A percentile compares a stretch with the other conserved stretches of the same genome.
Conservation (phyloP, 2,797 vertebrate genomes). For the Sarcophilus harrisii region DNA sequence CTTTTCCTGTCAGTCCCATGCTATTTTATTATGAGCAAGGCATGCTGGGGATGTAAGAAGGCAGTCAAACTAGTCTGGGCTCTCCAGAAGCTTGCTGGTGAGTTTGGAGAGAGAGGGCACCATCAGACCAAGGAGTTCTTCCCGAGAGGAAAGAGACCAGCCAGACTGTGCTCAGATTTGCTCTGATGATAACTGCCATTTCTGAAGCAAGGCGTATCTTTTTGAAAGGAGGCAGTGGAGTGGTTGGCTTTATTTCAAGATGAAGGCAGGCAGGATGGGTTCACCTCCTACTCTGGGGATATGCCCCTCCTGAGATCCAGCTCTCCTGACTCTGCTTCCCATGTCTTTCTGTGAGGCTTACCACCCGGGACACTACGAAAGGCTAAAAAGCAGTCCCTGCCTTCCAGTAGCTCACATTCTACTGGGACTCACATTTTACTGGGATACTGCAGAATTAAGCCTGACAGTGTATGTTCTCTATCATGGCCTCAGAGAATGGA, state of each 20-base stretch:
- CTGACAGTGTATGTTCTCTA: background rate
- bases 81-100: background rate
- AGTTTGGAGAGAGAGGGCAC: background rate
- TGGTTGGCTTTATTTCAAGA: background rate
- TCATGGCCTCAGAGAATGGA: background rate
- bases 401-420: background rate
- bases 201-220: background rate
- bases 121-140: background rate
- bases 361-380: background rate
- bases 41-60: background rate
- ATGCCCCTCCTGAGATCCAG: background rate
- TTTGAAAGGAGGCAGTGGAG: background rate
- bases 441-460: background rate
- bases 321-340: background rate
- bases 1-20: background rate
- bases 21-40: background rate
- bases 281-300: rapidly evolving
- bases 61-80: background rate
- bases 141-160: background rate
- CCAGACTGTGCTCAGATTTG: background rate
- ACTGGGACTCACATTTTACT: background rate
- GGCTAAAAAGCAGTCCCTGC: background rate
- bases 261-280: too few species aligned
- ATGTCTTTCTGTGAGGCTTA: background rate
- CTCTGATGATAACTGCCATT: background rate